phyloP scores from a whole-genome alignment of 1,140 invertebrate genomes.

The Trichonephila inaurata region DNA sequence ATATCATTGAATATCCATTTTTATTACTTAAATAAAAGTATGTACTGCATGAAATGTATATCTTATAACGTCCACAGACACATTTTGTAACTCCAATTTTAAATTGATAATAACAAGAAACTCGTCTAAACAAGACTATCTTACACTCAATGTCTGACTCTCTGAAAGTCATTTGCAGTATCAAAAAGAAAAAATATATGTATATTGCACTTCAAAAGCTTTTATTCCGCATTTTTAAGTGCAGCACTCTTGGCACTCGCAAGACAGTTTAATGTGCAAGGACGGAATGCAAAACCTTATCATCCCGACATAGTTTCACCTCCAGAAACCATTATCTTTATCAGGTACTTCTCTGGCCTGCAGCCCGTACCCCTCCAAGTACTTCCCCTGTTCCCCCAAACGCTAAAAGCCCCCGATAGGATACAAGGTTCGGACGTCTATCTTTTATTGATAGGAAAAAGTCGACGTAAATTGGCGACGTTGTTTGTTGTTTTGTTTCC shows the following conservation, averaged over 20 bases:
- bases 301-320: slow-evolving; percentile 10
- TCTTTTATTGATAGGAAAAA: not conserved
- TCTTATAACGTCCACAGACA: too few species aligned
- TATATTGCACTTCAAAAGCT: not conserved
- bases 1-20: too few species aligned
- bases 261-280: slow-evolving; percentile 5
- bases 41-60: too few species aligned
- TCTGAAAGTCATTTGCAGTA: not conserved
- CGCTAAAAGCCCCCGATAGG: slow-evolving; percentile 1
- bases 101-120: too few species aligned
- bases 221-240: not conserved
- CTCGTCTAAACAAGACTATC: too few species aligned
- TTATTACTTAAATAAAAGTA: too few species aligned
- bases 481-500: slow-evolving; percentile 4
- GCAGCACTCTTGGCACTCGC: not conserved
- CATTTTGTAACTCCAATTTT: too few species aligned
- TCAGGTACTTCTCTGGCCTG: not conserved
- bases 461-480: not conserved
- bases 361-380: not conserved
- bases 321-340: slow-evolving; percentile 7
- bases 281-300: not conserved
- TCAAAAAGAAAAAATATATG: not conserved
- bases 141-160: not conserved
- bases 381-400: not conserved
- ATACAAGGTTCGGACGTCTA: not conserved